Base-by-base conservation (phyloP, 2,888 invertebrate genomes). In the Caradrina clavipalpis region DNA sequence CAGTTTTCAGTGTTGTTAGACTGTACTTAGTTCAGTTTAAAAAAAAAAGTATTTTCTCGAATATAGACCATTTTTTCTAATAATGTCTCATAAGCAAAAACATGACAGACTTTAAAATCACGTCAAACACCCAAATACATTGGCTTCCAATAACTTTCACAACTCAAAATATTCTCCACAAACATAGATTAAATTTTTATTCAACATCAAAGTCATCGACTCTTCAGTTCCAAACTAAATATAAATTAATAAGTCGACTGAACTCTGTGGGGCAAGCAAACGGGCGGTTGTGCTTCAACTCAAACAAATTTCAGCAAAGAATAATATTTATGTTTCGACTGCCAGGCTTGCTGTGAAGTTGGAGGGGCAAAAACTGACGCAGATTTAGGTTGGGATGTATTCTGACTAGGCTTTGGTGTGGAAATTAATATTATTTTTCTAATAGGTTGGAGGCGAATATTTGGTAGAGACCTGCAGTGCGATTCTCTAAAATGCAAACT, bases 261-360 rank as follows among this genome's bases (percentile, higher is more conserved):
- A 74, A 51, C 39, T 54, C 35, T 21, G 19, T 22, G 42, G 53
- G 35, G 51, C 31, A 57, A 22, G 7, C 57, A 55, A 60, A 71
- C 57, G 22, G 54, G 22, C 35, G 45, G 59, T 53, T 62, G 21
- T 49, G 35, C 21, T 45, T n/a, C 7, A 15, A 13, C 59, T 49
- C 0, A n/a, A 35, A 42, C n/a, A 66, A 73, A 56, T 76, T 78
- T 57, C 10, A 49, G 19, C 15, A 50, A 65, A 57, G 39, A 78
- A 63, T 64, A 63, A 78, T 78, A 78, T 76, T 76, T 57, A 39
- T 53, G 31, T 60, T 76, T 51, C n/a, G 17, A 60, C 21, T 26
- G 17, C 0, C 4, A 47, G 42, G 21, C 47, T 11, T 13, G 19
- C 22, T 47, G 39, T 19, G 13, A 55, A 62, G 51, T 64, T 76